Conservation (phyloP, 2,797 vertebrate species). For the Morus bassanus region DNA sequence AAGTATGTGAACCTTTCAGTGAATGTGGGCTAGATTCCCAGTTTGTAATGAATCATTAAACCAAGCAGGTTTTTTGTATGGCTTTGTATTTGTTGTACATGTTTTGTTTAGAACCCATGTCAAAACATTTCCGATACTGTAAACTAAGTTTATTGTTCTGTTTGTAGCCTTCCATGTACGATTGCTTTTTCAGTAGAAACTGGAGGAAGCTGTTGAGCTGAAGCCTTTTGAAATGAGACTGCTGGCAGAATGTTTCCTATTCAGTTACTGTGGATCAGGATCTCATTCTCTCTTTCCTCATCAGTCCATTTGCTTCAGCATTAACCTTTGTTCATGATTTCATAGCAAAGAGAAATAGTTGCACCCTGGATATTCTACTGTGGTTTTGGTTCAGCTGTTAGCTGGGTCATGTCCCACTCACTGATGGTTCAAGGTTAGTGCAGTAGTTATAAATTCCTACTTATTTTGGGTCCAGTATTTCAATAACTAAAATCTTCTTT, state of each 20-base stretch:
- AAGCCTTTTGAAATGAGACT: background rate
- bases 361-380: background rate
- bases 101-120: background rate
- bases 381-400: background rate
- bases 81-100: background rate
- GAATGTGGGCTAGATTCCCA: background rate
- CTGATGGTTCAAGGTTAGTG: background rate
- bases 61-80: background rate
- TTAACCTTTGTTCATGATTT: background rate
- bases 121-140: background rate
- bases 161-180: background rate
- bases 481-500: background rate
- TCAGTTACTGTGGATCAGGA: background rate
- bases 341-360: background rate
- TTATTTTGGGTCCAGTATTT: background rate
- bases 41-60: constrained; percentile 3
- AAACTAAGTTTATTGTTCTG: background rate
- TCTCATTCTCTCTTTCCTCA: background rate
- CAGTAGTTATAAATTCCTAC: background rate
- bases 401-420: background rate
- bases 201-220: background rate
- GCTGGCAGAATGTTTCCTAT: background rate
- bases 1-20: background rate
- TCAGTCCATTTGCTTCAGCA: background rate
- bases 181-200: background rate